Evolutionary conservation across 1,140 invertebrate species (phyloP), one percentile per base, ranked within the genome.

Genomic region (Metopolophium dirhodum): DNA sequence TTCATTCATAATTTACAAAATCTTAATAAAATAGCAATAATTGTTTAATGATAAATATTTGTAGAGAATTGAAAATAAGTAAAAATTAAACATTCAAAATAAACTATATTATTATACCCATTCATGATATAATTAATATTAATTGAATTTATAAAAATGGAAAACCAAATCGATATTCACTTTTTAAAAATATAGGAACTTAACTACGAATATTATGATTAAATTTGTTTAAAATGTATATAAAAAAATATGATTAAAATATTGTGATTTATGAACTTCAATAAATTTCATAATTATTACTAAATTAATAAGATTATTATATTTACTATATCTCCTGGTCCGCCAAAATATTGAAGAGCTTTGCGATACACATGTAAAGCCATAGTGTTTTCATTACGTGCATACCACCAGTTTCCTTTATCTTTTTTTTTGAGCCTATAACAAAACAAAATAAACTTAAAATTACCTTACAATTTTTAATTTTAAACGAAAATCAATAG

Each of bases 371-470:
- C 97, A 94, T 98, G 97, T 93, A 99, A 97, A 2, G 98, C 98
- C 61, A 97, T 95, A 45, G 96, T 96, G 89, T 96, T 96, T 94
- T 99, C 98, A 49, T 97, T 96, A 77, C 98, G 96, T 35, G 96
- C 95, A 95, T 98, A 99, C 97, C 98, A 98, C 96, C 97, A 98
- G 95, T 99, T 99, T 9, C 98, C 98, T 94, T 97, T 96, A 94
- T 97, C 97, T 94, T 98, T 96, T 95, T 98, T 98, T 90, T 96
- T 96, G 93, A 97, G 97, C 30, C 98, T 98, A 94, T 94, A 95
- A 95, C 87, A 94, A 45, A 30, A 86, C 61, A 87, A 23, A 22
- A 37, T 23, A 23, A 35, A 37, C 35, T 37, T 83, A 37, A 37
- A 22, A 23, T 37, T 22, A 35, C 7, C 37, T 18, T 77, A 77